Evolutionary conservation across 2,888 invertebrate species (phyloP), one percentile per base, ranked within the genome.

Genomic region (Cyaniris semiargus): DNA sequence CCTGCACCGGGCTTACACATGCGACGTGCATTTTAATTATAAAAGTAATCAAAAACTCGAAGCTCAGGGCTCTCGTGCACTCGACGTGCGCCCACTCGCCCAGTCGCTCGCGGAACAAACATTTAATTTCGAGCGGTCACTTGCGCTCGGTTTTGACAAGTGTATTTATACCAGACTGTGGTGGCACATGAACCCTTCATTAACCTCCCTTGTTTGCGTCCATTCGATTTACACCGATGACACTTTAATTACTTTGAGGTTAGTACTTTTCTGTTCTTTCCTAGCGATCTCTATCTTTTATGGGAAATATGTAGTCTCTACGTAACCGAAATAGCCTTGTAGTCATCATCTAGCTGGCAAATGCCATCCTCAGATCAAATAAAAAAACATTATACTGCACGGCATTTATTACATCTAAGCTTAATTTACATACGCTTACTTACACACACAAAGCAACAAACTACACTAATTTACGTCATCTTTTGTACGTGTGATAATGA

Each of bases 61-160:
- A 79, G 80, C 79, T 77, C 60, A 38, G 72, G 74, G 56, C 75
- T 77, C 82, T 81, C 81, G 27, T 83, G 82, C 75, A 79, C 77
- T 78, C 79, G 81, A 81, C 82, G 80, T 76, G 44, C 13, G 31
- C 44, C 76, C 78, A 48, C 48, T 48, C 53, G 10, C 38, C 38
- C 38, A 75, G 70, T 77, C 77, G 81, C 77, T 84, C 84, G 78
- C 84, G 85, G 84, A 88, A 89, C 85, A 83, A 85, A 85, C 87
- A 84, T 88, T 89, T 88, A 85, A 89, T 89, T 88, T 87, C 80
- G 82, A 83, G 86, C 84, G 87, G 87, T 87, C 86, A 85, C 83
- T 84, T 85, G 82, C 82, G 82, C 48, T 84, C 81, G 81, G 81
- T 81, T 86, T 83, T 83, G 82, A 83, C 83, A 80, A 80, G 82